Evolutionary conservation across 2,113 vertebrate genomes (phyloP).

Genomic region (Callipepla squamata): DNA sequence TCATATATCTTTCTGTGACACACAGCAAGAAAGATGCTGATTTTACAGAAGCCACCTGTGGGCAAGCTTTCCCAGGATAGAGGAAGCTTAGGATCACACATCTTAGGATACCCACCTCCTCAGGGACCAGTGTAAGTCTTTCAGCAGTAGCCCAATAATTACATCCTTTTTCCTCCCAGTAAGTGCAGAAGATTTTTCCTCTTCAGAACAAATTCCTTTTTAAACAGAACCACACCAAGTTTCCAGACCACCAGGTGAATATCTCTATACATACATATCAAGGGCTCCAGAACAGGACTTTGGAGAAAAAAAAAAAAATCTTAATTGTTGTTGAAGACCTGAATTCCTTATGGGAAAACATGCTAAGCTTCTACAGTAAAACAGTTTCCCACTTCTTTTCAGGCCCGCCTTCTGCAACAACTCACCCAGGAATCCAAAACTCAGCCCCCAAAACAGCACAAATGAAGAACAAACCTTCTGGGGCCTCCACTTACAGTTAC

Average conservation of each 20-base stretch:
- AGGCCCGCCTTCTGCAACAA: not conserved
- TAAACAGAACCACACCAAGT: not conserved
- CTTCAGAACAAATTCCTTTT: not conserved
- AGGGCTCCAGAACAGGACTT: not conserved
- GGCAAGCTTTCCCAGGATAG: not conserved
- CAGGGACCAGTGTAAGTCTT: not conserved
- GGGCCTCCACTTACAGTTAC: not conserved
- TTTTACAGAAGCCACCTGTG: not conserved
- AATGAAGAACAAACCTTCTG: not conserved
- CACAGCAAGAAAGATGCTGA: not conserved
- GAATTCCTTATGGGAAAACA: fast-evolving
- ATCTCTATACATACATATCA: not conserved
- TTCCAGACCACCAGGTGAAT: not conserved
- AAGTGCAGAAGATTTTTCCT: not conserved
- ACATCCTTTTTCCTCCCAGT: not conserved
- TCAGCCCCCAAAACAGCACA: not conserved
- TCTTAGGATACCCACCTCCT: not conserved
- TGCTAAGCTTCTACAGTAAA: not conserved
- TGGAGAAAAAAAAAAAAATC: not conserved
- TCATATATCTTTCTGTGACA: fast-evolving
- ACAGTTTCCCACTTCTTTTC: not conserved
- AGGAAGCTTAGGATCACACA: not conserved
- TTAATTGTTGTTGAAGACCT: no score
- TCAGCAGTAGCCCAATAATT: not conserved
- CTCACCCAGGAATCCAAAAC: fast-evolving